A percentile compares a stretch with the other conserved stretches of the same genome.
phyloP scores from a whole-genome alignment of 2,113 vertebrate genomes.

The Clarias gariepinus region DNA sequence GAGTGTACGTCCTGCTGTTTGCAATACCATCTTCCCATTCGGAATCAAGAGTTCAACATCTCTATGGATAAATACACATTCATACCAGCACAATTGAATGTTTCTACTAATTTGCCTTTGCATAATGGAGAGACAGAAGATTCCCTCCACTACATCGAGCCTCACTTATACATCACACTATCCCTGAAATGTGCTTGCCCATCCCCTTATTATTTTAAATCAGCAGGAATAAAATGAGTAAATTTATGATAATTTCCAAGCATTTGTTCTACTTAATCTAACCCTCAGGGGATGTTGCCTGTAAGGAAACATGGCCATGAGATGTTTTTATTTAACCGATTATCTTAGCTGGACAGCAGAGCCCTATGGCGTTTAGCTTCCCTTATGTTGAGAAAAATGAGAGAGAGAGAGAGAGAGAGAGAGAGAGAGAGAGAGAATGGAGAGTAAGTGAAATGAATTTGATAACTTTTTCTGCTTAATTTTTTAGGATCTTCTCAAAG shows the following conservation, averaged over 20 bases:
- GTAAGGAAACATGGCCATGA: conserved; percentile 23
- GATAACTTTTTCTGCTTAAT: not conserved
- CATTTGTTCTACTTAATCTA: conserved; percentile 18
- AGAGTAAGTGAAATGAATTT: not conserved
- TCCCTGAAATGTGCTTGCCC: not conserved
- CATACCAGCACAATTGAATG: not conserved
- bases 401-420: not conserved
- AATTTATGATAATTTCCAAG: not conserved
- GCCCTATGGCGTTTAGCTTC: conserved; percentile 43
- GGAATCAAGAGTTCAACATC: not conserved
- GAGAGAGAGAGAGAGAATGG: conserved; percentile 6
- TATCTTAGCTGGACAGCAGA: conserved; percentile 44
- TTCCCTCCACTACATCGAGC: not conserved
- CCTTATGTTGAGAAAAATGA: not conserved
- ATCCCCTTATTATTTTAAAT: conserved; percentile 13
- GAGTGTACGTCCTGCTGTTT: not conserved
- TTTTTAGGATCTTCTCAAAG: not conserved
- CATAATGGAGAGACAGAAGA: not conserved
- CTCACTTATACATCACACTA: not conserved
- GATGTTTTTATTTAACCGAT: conserved; percentile 42
- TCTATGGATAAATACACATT: not conserved
- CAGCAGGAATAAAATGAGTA: conserved; percentile 6
- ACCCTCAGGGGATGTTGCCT: not conserved
- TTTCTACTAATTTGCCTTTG: not conserved
- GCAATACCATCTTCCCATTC: not conserved